Percentiles rank a stretch among this genome's conserved stretches.
Conservation (phyloP, 2,797 vertebrate genomes). For the Poliocrania exsul region DNA sequence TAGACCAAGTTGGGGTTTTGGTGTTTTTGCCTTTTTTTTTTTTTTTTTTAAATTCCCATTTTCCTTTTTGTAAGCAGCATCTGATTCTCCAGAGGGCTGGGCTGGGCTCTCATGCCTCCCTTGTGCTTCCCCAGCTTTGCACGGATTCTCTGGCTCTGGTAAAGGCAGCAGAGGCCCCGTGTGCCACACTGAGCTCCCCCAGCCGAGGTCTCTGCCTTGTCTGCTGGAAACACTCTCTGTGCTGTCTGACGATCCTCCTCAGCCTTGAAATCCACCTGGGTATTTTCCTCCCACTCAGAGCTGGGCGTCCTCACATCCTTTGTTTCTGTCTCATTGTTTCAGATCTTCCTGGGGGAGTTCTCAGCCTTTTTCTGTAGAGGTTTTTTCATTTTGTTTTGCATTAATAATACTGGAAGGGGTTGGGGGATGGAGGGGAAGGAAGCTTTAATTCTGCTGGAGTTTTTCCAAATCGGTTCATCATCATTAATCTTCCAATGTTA, state of each 20-base stretch:
- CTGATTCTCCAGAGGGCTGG: not conserved
- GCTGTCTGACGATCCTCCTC: not conserved
- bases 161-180: not conserved
- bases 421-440: not conserved
- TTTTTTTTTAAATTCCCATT: not conserved
- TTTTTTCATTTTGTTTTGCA: constrained; percentile 5
- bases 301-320: not conserved
- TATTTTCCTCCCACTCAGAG: not conserved
- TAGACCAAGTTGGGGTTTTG: not conserved
- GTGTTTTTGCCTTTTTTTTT: not conserved
- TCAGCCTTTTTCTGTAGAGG: not conserved
- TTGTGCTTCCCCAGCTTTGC: not conserved
- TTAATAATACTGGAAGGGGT: constrained; percentile 20
- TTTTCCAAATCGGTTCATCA: constrained; percentile 34
- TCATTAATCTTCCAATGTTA: constrained; percentile 20
- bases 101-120: not conserved
- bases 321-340: constrained; percentile 16
- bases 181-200: not conserved
- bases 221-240: not conserved
- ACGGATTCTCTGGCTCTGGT: not conserved
- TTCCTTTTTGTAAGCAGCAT: not conserved
- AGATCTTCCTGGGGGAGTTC: constrained; percentile 41
- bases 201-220: not conserved
- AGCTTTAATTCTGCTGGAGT: constrained; percentile 12
- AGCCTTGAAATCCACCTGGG: constrained; percentile 30